Base-by-base conservation (phyloP, 2,797 vertebrate genomes). In the Tauraco hartlaubi region DNA sequence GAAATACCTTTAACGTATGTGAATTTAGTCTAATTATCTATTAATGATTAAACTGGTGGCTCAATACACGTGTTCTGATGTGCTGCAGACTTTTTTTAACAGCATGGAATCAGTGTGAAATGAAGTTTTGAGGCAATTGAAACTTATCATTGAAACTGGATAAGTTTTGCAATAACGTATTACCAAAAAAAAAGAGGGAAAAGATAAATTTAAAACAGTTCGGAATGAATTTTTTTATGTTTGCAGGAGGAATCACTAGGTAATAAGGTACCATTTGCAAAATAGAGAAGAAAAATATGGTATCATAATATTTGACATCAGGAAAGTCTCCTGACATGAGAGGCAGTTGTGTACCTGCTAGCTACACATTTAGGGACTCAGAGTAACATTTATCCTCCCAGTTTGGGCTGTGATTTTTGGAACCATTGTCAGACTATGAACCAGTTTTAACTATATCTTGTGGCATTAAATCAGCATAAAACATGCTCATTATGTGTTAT, bases 391-490 rank as follows among this genome's bases (percentile, higher is more conserved):
- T 86, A 29, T 61, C 21, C 9, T 94, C 41, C 18, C 26, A 25
- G 29, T 66, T 41, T 39, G 54, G 74, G 69, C 21, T 72, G 46
- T 72, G 29, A n/a, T 64, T 92, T 87, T 86, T 76, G 43, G 43
- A 84, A 43, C 21, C 6, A 44, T 49, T 88, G 31, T 61, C 66
- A 90, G 83, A 78, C 18, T 61, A 29, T 62, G 48, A 56, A 73
- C 68, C 51, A 41, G 62, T 71, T 83, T 78, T 74, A 85, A 54
- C 48, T 49, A 7, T 35, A 62, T 31, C 29, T 87, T 68, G 26
- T 93, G 69, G 15, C 41, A 67, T 69, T 71, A 87, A 89, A 86
- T 92, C 66, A 48, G 37, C 63, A 74, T 49, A 71, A 78, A 91
- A 29, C 37, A 58, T n/a, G n/a, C 41, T 19, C 9, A 31, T 81